Conservation (phyloP, 2,888 invertebrate species). For the Eledona agricola region DNA sequence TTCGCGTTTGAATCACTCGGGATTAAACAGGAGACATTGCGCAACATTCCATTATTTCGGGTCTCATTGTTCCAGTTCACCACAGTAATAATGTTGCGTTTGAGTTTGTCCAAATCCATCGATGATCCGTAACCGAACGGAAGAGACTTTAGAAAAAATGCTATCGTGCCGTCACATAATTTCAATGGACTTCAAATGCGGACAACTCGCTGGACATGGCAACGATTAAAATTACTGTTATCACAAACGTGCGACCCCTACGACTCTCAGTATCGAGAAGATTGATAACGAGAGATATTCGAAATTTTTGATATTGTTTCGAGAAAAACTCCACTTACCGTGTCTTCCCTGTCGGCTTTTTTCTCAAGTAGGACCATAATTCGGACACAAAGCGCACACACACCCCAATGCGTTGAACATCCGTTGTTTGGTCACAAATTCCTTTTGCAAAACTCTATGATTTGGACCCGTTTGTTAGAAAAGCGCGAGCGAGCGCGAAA, state of each 20-base stretch:
- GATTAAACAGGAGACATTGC: slow-evolving; percentile 7
- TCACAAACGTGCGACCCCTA: slow-evolving; percentile 9
- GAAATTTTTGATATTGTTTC: neutral
- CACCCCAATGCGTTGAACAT: slow-evolving; percentile 2
- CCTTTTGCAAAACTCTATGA: slow-evolving; percentile 1
- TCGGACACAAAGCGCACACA: slow-evolving; percentile 24
- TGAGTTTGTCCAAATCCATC: no score
- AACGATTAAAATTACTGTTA: slow-evolving; percentile 24
- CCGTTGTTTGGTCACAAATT: neutral
- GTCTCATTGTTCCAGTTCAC: no score
- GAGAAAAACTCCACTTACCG: slow-evolving; percentile 51
- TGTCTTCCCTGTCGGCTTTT: slow-evolving; percentile 52
- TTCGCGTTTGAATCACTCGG: slow-evolving; percentile 18
- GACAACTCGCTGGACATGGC: slow-evolving; percentile 13
- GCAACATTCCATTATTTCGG: slow-evolving; percentile 17
- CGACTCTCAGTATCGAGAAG: slow-evolving; percentile 6
- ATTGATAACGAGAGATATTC: slow-evolving; percentile 4
- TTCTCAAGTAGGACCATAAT: slow-evolving; percentile 54
- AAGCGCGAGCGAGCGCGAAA: slow-evolving; percentile 37
- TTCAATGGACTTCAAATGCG: no score
- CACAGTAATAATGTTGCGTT: no score
- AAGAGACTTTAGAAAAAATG: slow-evolving; percentile 10
- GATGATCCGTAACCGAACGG: slow-evolving; percentile 14
- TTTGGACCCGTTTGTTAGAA: slow-evolving; percentile 4
- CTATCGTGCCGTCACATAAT: slow-evolving; percentile 1